Percentiles rank a stretch among this genome's conserved stretches.
phyloP scores from a whole-genome alignment of 2,797 vertebrate genomes.

The Rhinoraja longicauda region DNA sequence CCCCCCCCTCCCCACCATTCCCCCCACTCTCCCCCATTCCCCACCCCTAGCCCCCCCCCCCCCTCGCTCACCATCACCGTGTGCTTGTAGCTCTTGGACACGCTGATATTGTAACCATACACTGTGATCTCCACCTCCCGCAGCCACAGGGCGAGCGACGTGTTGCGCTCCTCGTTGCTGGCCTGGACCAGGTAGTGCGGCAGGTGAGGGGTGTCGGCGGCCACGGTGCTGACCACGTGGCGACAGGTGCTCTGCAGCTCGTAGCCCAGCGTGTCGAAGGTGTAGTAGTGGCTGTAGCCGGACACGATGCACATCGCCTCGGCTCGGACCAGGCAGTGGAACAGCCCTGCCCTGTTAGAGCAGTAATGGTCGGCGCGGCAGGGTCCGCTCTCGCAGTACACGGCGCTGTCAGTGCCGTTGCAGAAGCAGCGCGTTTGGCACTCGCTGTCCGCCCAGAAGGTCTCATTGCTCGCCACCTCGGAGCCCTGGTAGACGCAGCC shows the following conservation, averaged over 20 bases:
- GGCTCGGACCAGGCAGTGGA: slow-evolving; percentile 75
- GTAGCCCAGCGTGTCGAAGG: slow-evolving; percentile 80
- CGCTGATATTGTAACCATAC: slow-evolving; percentile 80
- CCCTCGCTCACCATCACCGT: slow-evolving; percentile 76
- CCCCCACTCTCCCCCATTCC: fast-evolving
- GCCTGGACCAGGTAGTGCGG: slow-evolving; percentile 72
- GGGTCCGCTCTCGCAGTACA: slow-evolving; percentile 76
- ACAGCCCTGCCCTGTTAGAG: slow-evolving; percentile 73
- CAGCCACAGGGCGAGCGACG: slow-evolving; percentile 86
- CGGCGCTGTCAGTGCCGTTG: slow-evolving; percentile 86
- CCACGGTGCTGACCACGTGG: slow-evolving; percentile 72
- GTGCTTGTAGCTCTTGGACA: slow-evolving; percentile 87
- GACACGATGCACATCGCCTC: slow-evolving; percentile 82
- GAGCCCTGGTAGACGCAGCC: slow-evolving; percentile 80
- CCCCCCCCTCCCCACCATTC: slow-evolving; percentile 65
- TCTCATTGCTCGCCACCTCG: slow-evolving; percentile 82
- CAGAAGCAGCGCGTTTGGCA: slow-evolving; percentile 94
- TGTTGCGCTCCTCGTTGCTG: slow-evolving; percentile 88
- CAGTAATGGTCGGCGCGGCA: slow-evolving; percentile 84
- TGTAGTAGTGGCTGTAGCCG: slow-evolving; percentile 87
- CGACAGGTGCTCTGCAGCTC: slow-evolving; percentile 93
- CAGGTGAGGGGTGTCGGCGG: slow-evolving; percentile 48
- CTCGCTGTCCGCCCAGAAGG: slow-evolving; percentile 90
- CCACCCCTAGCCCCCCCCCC: not conserved
- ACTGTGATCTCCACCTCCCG: slow-evolving; percentile 82